phyloP scores from a whole-genome alignment of 2,797 vertebrate species.

The Coranthus polyacanthus region DNA sequence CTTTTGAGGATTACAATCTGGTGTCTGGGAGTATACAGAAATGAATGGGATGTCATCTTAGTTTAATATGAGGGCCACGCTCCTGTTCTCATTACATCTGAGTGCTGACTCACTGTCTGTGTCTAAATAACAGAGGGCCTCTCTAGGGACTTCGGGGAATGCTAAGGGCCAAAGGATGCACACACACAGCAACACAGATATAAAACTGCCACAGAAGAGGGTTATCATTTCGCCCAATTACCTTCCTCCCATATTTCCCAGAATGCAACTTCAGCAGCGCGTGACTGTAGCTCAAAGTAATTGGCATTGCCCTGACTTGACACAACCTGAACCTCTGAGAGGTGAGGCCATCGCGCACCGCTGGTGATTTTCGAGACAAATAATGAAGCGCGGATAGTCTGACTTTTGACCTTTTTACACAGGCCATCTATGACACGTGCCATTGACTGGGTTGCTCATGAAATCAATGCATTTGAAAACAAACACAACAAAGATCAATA shows the following conservation, averaged over 20 bases:
- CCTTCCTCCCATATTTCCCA: slow-evolving; percentile 64
- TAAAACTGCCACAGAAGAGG: slow-evolving; percentile 32
- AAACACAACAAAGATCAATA: slow-evolving; percentile 23
- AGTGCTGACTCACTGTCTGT: slow-evolving; percentile 63
- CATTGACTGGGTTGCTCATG: not conserved
- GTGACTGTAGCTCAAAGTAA: slow-evolving; percentile 56
- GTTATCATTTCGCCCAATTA: slow-evolving; percentile 72
- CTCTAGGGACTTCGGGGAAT: slow-evolving; percentile 41
- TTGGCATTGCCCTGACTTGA: slow-evolving; percentile 49
- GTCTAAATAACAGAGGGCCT: slow-evolving; percentile 54
- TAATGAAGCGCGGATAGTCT: slow-evolving; percentile 31
- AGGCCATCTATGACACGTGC: not conserved
- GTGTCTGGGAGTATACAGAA: not conserved
- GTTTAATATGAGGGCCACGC: slow-evolving; percentile 1
- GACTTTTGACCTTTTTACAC: slow-evolving; percentile 30
- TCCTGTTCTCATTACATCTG: slow-evolving; percentile 55
- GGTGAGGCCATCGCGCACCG: slow-evolving; percentile 21
- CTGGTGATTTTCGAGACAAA: slow-evolving; percentile 9
- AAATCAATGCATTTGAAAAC: slow-evolving; percentile 29
- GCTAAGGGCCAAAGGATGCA: slow-evolving; percentile 43
- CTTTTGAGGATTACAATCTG: slow-evolving; percentile 1
- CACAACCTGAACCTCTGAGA: slow-evolving; percentile 35
- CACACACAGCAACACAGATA: slow-evolving; percentile 21
- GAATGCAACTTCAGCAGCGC: slow-evolving; percentile 60
- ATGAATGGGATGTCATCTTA: slow-evolving; percentile 19